Percentiles rank a stretch among this genome's conserved stretches.
Conservation (phyloP, 1,140 invertebrate species). For the Piezodorus guildinii region DNA sequence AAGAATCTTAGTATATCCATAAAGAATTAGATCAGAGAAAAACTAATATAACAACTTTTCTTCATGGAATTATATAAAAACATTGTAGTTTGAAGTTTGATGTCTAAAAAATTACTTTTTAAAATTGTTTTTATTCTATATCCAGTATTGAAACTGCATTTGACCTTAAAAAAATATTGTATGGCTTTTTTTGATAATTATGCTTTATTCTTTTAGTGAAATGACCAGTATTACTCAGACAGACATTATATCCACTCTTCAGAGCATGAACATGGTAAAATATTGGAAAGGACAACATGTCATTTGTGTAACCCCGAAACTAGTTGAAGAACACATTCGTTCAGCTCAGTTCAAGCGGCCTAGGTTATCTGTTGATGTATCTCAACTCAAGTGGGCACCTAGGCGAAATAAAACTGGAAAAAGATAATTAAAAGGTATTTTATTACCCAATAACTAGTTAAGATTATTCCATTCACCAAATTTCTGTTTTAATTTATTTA, state of each 20-base stretch:
- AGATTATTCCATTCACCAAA: too few species aligned
- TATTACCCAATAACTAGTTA: too few species aligned
- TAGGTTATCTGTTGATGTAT: constrained; percentile 69
- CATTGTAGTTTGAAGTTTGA: too few species aligned
- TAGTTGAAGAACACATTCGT: constrained; percentile 84
- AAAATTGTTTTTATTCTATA: too few species aligned
- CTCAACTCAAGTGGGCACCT: constrained; percentile 66
- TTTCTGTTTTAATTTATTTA: too few species aligned
- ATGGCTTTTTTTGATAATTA: background rate
- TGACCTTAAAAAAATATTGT: background rate
- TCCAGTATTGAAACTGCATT: too few species aligned
- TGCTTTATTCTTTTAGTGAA: constrained; percentile 46
- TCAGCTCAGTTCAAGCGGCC: constrained; percentile 87
- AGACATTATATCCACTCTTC: constrained; percentile 91
- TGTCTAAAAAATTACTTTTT: too few species aligned
- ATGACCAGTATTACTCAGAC: constrained; percentile 91
- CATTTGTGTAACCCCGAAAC: constrained; percentile 91
- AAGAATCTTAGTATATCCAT: too few species aligned
- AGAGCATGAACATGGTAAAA: constrained; percentile 96
- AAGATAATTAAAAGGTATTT: too few species aligned
- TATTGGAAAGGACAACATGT: constrained; percentile 98
- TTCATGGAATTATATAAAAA: too few species aligned
- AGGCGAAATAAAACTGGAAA: constrained; percentile 28
- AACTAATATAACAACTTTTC: too few species aligned
- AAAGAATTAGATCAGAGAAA: too few species aligned